Evolutionary conservation across 1,140 invertebrate genomes (phyloP).

Genomic region (Conus betulinus): DNA sequence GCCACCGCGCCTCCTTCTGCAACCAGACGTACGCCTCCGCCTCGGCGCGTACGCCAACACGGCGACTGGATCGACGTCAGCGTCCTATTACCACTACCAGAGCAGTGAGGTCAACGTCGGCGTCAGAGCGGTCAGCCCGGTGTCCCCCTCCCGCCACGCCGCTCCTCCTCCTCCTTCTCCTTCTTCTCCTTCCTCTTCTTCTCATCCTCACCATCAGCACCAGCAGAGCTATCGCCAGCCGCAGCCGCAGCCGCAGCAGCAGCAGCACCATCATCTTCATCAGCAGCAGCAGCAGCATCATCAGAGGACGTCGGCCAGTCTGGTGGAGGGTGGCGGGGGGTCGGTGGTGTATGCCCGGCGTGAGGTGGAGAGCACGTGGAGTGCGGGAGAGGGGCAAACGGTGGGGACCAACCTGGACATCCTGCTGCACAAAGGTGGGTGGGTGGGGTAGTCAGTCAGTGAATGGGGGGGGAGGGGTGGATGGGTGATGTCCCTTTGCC

Average conservation of each 20-base stretch:
- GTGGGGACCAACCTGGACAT: not conserved
- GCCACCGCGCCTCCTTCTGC: not conserved
- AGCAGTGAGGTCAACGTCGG: conserved; percentile 16
- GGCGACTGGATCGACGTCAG: not conserved
- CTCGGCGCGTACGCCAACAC: not conserved
- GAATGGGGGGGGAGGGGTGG: too few relatives aligned
- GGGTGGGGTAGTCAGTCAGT: too few relatives aligned
- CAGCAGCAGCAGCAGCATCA: not conserved
- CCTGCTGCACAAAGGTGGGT: not conserved
- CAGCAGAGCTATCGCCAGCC: too few relatives aligned
- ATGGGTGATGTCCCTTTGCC: too few relatives aligned
- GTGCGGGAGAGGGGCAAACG: not conserved
- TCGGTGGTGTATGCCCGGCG: not conserved
- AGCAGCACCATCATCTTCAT: not conserved
- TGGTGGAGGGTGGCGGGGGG: not conserved
- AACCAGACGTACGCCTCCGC: not conserved
- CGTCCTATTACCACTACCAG: conserved; percentile 33
- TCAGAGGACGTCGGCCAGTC: not conserved
- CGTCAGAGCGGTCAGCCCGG: not conserved
- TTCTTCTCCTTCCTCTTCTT: too few relatives aligned
- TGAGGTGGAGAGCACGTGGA: not conserved
- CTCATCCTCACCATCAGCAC: too few relatives aligned
- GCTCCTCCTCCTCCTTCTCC: not conserved
- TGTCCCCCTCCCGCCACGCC: not conserved
- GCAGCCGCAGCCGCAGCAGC: too few relatives aligned